Base-by-base conservation (phyloP, 2,113 vertebrate genomes). In the Brachirus orientalis region DNA sequence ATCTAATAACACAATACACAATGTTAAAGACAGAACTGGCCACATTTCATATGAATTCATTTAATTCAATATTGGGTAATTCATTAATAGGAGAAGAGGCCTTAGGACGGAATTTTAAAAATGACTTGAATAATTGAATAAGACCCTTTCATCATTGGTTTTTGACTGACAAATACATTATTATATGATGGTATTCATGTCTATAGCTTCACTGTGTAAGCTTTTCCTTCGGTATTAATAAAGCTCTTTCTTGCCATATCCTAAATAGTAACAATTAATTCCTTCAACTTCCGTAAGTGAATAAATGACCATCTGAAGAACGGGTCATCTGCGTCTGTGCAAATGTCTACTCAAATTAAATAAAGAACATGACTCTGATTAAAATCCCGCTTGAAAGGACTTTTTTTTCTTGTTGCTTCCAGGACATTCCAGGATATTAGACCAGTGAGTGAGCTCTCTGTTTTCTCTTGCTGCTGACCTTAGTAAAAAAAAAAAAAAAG, bases 281-380 rank as follows among this genome's bases (percentile, higher is more conserved):
- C 48, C 47, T 71, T 44, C 6, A 74, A 76, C 72, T 69, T 61
- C 66, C 67, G 71, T 69, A 79, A 83, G 43, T 82, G 71, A 88
- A 89, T 84, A 75, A 86, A 81, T 78, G 63, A 73, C 40, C 60
- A 69, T 72, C 56, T 83, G 43, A 84, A 85, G 61, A 87, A 70
- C 55, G 20, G 47, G 59, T 63, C 82, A 74, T 86, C 69, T 75
- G 72, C 72, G 45, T 85, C 56, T 72, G 72, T 48, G 47, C 52
- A 13, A 88, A 57, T 73, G 77, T 83, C 79, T 50, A 80, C 78
- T 65, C 69, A 90, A 92, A 94, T 92, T 81, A 43, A 92, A 91
- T 90, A 55, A 92, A 75, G 67, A 91, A 86, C 89, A 92, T 93
- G 92, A 93, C 91, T 92, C 85, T 86, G 77, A 93, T 94, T 94